A percentile compares a stretch with the other conserved stretches of the same genome.
These are phyloP conservation scores for Hemitrygon akajei DNA, from an alignment of 2,797 vertebrate genomes.

Conservation along the genomic window DNA sequence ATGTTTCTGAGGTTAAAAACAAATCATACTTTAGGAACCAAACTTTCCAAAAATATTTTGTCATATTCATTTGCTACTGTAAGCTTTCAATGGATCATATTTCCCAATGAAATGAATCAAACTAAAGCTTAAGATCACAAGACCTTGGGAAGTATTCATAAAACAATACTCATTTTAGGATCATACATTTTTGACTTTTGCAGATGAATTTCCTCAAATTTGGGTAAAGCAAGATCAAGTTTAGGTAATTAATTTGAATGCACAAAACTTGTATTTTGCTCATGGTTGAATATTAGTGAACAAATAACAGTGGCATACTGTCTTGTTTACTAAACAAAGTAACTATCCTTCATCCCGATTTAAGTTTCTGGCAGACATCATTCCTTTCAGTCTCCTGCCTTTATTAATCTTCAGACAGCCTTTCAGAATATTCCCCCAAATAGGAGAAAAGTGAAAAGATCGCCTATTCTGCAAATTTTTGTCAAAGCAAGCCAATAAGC, in stretches of 20 bases:
- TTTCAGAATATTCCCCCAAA: background rate
- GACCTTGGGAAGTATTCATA: too few species aligned
- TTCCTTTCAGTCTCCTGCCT: background rate
- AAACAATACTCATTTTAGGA: background rate
- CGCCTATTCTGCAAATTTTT: background rate
- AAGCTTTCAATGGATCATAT: background rate
- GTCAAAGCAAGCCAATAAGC: background rate
- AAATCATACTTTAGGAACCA: background rate
- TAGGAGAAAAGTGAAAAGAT: background rate
- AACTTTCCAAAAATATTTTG: background rate
- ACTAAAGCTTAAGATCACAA: too few species aligned
- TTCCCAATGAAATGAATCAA: background rate
- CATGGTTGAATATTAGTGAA: background rate
- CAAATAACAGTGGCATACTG: background rate
- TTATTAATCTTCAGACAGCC: background rate
- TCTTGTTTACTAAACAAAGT: background rate
- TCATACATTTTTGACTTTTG: background rate
- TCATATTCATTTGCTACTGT: background rate
- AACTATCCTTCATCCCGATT: background rate
- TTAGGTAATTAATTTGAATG: background rate
- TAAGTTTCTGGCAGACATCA: background rate
- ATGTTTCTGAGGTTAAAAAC: background rate
- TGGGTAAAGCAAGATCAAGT: background rate
- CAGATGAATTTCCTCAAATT: background rate
- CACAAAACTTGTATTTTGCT: background rate